phyloP scores from a whole-genome alignment of 1,140 invertebrate species.

The Pectinophora gossypiella region DNA sequence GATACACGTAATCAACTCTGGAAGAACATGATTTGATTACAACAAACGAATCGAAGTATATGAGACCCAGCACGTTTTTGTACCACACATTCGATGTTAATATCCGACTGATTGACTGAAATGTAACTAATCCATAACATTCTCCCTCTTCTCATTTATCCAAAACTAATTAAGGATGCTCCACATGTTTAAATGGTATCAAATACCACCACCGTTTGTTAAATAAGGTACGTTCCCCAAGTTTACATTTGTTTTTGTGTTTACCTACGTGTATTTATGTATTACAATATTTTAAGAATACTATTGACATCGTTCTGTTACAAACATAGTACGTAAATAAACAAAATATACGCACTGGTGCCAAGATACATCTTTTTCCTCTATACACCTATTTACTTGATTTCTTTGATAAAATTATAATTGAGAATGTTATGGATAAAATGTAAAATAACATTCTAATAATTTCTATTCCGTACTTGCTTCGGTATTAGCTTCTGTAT shows the following conservation, averaged over 20 bases:
- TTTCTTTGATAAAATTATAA: conserved; percentile 15
- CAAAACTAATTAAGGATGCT: conserved; percentile 74
- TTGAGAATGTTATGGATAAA: conserved; percentile 71
- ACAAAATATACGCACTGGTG: conserved; percentile 45
- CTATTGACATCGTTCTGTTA: conserved; percentile 35
- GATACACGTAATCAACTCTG: no score
- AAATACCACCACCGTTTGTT: conserved; percentile 69
- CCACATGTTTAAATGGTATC: conserved; percentile 70
- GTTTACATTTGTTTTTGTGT: conserved; percentile 63
- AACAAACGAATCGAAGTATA: no score
- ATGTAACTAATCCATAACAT: conserved; percentile 75
- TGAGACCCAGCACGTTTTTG: conserved; percentile 34
- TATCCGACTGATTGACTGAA: conserved; percentile 43
- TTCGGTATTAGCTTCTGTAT: conserved; percentile 59
- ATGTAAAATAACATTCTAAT: conserved; percentile 40
- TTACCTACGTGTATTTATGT: conserved; percentile 52
- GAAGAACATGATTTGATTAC: no score
- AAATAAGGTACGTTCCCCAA: conserved; percentile 63
- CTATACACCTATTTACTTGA: conserved; percentile 27
- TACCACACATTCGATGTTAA: conserved; percentile 33
- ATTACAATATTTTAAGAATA: conserved; percentile 32
- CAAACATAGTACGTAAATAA: conserved; percentile 34
- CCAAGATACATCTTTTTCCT: conserved; percentile 32
- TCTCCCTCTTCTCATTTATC: conserved; percentile 72
- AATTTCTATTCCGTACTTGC: conserved; percentile 47